Conservation (phyloP, 2,888 invertebrate genomes). For the Carterocephalus palaemon region DNA sequence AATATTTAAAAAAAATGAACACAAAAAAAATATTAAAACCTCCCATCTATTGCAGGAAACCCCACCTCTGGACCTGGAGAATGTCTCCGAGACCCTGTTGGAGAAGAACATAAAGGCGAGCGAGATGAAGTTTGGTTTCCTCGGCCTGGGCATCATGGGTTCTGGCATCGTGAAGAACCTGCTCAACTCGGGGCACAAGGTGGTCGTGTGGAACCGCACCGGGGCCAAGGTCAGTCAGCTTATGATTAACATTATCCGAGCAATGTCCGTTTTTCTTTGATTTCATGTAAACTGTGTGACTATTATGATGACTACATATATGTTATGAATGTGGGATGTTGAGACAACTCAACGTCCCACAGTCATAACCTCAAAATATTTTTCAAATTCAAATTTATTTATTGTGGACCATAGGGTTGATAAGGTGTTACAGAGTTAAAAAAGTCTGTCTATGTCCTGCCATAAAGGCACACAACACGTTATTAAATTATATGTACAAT, state of each 20-base stretch:
- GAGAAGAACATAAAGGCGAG: slow-evolving; percentile 93
- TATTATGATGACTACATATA: too few species aligned
- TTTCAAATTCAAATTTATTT: too few species aligned
- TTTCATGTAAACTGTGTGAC: too few species aligned
- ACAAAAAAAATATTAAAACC: neutral
- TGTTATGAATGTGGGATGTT: too few species aligned
- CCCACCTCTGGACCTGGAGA: slow-evolving; percentile 87
- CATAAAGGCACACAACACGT: too few species aligned
- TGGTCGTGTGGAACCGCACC: slow-evolving; percentile 96
- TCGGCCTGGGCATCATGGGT: slow-evolving; percentile 97
- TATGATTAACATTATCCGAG: slow-evolving; percentile 15
- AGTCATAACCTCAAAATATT: too few species aligned
- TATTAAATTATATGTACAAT: too few species aligned
- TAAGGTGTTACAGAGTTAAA: too few species aligned
- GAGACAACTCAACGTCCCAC: too few species aligned
- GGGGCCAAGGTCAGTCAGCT: slow-evolving; percentile 89
- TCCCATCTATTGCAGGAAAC: slow-evolving; percentile 79
- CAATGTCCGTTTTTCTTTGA: too few species aligned
- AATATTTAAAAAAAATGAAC: neutral
- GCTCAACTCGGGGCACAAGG: slow-evolving; percentile 94
- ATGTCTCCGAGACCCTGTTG: slow-evolving; percentile 86
- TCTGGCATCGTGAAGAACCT: slow-evolving; percentile 96
- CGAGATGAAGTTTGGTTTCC: slow-evolving; percentile 93
- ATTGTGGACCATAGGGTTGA: too few species aligned
- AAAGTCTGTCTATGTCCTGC: too few species aligned